Conservation (phyloP, 2,113 vertebrate genomes). For the Madoqua kirkii region DNA sequence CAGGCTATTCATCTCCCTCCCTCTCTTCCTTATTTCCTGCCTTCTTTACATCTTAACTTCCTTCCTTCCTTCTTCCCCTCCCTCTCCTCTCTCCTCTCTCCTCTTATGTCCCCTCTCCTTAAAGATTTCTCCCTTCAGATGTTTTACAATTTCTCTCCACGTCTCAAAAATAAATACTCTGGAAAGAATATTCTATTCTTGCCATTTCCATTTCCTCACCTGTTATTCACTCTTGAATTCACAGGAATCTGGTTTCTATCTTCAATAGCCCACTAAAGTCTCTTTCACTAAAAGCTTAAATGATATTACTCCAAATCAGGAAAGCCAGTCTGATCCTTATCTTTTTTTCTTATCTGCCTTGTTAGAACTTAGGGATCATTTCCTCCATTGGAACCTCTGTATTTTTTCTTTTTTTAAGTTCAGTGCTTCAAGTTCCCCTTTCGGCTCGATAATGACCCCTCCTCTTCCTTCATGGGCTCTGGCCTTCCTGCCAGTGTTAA, state of each 20-base stretch:
- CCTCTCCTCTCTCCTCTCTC: neutral
- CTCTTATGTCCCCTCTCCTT: neutral
- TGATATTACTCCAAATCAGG: neutral
- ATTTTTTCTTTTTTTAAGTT: neutral
- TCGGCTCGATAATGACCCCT: neutral
- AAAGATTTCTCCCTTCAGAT: neutral
- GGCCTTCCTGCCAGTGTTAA: fast-evolving
- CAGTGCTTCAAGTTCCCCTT: neutral
- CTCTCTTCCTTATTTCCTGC: neutral
- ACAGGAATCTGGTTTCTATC: neutral
- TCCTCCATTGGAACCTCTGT: neutral
- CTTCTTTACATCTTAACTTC: neutral
- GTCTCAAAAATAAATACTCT: neutral
- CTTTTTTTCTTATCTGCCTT: neutral
- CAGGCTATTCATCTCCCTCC: neutral
- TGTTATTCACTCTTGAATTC: neutral
- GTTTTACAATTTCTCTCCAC: neutral
- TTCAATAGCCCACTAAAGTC: neutral
- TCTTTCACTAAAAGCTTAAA: neutral
- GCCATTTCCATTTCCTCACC: neutral
- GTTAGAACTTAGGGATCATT: neutral
- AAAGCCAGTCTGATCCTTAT: neutral
- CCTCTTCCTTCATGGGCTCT: neutral
- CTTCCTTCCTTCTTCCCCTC: neutral
- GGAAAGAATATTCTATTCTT: neutral